Evolutionary conservation across 23 tunicate species (phyloP).

Genomic region (Corella eumyota): DNA sequence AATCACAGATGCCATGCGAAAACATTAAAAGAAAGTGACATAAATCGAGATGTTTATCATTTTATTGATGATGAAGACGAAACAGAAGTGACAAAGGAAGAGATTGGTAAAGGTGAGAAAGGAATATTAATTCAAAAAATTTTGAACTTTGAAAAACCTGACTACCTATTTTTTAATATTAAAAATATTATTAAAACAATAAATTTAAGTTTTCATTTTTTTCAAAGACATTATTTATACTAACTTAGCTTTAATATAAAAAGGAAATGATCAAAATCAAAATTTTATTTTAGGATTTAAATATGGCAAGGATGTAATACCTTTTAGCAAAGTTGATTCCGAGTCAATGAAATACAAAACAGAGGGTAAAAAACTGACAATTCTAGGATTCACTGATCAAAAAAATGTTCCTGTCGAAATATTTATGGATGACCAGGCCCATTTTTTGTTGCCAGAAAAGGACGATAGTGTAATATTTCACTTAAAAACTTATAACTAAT

Average conservation of each 20-base stretch:
- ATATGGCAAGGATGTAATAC: conserved; percentile 81
- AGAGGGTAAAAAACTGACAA: conserved; percentile 28
- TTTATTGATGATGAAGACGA: conserved; percentile 33
- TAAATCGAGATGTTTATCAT: conserved; percentile 26
- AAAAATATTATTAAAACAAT: not conserved
- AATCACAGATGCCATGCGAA: conserved; percentile 62
- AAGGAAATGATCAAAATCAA: not conserved
- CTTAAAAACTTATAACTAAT: no score
- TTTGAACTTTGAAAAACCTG: not conserved
- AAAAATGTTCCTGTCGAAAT: conserved; percentile 26
- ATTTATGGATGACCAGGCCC: conserved; percentile 74
- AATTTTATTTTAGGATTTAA: conserved; percentile 42
- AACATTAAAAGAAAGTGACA: conserved; percentile 54
- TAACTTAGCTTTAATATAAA: not conserved
- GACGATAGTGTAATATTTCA: conserved; percentile 22
- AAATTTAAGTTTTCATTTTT: not conserved
- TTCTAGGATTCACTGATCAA: conserved; percentile 61
- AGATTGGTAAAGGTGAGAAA: conserved; percentile 52
- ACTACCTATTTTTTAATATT: not conserved
- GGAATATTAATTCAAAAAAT: not conserved
- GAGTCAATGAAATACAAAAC: conserved; percentile 62
- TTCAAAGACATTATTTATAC: not conserved
- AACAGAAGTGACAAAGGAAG: conserved; percentile 51
- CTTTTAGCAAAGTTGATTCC: conserved; percentile 60
- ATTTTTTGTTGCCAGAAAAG: conserved; percentile 40